phyloP scores from a whole-genome alignment of 92 coral and sea anemone species.

The Porites rus region DNA sequence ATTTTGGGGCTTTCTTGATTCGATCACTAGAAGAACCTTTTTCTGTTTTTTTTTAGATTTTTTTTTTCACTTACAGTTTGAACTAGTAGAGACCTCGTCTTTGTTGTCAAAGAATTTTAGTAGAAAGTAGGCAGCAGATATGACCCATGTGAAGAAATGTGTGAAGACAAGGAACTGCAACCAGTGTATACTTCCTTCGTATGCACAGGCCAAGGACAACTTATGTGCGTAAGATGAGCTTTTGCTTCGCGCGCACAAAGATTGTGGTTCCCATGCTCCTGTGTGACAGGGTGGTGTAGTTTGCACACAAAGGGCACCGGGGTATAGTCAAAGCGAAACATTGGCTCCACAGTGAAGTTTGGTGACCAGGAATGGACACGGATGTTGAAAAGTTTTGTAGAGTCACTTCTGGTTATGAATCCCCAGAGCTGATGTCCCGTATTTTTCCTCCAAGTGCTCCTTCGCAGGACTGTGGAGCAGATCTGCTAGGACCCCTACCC shows the following conservation, averaged over 20 bases:
- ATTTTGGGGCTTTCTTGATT: too few relatives aligned
- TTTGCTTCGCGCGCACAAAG: constrained; percentile 19
- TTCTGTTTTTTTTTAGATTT: too few relatives aligned
- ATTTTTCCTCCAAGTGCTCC: constrained; percentile 53
- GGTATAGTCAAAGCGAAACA: constrained; percentile 47
- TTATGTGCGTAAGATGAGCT: constrained; percentile 41
- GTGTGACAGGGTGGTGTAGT: constrained; percentile 16
- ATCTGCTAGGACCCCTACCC: constrained; percentile 54
- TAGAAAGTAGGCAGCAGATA: too few relatives aligned
- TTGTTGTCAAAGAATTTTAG: too few relatives aligned
- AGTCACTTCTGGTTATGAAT: constrained; percentile 37
- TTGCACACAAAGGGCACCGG: constrained; percentile 49
- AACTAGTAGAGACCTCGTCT: too few relatives aligned
- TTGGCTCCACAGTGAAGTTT: constrained; percentile 49
- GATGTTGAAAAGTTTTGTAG: constrained; percentile 48
- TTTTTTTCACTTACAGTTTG: too few relatives aligned
- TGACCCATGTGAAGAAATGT: constrained; percentile 7
- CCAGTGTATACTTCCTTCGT: constrained; percentile 11
- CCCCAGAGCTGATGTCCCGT: constrained; percentile 39
- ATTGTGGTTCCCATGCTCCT: constrained; percentile 19
- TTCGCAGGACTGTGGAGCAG: constrained; percentile 47
- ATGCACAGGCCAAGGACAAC: constrained; percentile 34
- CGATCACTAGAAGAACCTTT: too few relatives aligned
- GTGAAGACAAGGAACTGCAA: constrained; percentile 22
- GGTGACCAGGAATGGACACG: constrained; percentile 63